A percentile compares a stretch with the other conserved stretches of the same genome.
phyloP scores from a whole-genome alignment of 35 echinoderm and acorn worm genomes.

The Ophioderma brevispina region DNA sequence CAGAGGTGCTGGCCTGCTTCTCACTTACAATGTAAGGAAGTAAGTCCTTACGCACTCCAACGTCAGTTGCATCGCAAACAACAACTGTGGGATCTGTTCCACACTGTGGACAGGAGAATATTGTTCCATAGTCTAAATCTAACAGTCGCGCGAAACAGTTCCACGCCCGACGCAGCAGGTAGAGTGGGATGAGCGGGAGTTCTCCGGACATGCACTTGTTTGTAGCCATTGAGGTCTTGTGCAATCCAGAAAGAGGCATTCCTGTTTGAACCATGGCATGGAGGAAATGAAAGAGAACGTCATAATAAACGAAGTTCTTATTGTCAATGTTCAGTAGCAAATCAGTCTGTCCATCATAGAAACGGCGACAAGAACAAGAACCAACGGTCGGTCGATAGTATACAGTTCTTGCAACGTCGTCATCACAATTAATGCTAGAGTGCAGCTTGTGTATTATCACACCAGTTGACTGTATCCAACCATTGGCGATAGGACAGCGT shows the following conservation, averaged over 20 bases:
- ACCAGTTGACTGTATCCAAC: background rate
- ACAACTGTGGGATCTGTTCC: background rate
- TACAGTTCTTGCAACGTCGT: background rate
- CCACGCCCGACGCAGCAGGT: background rate
- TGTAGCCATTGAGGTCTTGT: background rate
- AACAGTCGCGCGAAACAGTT: background rate
- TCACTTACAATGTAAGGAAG: background rate
- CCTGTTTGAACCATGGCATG: background rate
- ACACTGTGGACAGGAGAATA: background rate
- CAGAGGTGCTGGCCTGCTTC: background rate
- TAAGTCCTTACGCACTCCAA: background rate
- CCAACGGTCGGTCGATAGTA: background rate
- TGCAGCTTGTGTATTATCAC: background rate
- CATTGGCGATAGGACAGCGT: background rate
- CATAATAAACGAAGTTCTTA: background rate
- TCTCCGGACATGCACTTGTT: background rate
- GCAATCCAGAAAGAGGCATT: background rate
- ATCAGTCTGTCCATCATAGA: background rate
- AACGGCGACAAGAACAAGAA: background rate
- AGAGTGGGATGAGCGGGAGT: background rate
- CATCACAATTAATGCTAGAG: background rate
- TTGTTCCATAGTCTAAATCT: background rate
- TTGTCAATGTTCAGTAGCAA: background rate
- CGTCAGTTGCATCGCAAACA: background rate
- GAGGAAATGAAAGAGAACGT: background rate